Percentiles rank a stretch among this genome's conserved stretches.
Evolutionary conservation across 2,797 vertebrate genomes (phyloP).

Genomic region (Nasua narica): DNA sequence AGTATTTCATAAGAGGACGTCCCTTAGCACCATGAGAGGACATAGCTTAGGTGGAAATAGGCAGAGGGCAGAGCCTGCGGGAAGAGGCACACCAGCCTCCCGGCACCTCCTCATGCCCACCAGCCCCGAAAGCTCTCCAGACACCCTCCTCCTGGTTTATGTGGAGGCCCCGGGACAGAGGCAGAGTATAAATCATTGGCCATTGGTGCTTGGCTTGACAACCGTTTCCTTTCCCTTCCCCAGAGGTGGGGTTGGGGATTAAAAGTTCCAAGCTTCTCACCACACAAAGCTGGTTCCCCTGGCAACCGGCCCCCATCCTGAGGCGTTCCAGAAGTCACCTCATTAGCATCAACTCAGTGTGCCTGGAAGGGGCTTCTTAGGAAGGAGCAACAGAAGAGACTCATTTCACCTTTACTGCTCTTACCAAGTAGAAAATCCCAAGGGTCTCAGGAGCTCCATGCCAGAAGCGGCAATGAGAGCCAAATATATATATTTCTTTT

Average conservation of each 20-base stretch:
- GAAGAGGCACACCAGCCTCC: neutral
- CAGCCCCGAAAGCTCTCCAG: neutral
- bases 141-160: neutral
- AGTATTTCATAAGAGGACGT: neutral
- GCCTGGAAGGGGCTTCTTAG: neutral
- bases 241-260: neutral
- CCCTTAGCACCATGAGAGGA: neutral
- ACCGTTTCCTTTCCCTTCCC: neutral
- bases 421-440: neutral
- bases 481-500: neutral
- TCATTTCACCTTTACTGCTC: neutral
- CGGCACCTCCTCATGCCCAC: rapidly evolving
- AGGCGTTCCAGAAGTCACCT: neutral
- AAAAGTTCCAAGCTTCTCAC: neutral
- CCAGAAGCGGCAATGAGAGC: neutral
- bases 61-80: too few relatives aligned
- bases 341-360: neutral
- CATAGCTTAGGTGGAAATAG: neutral
- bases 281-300: neutral
- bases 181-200: neutral
- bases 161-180: neutral
- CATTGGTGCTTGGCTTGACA: neutral
- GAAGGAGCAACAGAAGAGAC: neutral
- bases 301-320: neutral
- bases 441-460: neutral